Evolutionary conservation across 2,797 vertebrate genomes (phyloP).

Genomic region (Morelia viridis): DNA sequence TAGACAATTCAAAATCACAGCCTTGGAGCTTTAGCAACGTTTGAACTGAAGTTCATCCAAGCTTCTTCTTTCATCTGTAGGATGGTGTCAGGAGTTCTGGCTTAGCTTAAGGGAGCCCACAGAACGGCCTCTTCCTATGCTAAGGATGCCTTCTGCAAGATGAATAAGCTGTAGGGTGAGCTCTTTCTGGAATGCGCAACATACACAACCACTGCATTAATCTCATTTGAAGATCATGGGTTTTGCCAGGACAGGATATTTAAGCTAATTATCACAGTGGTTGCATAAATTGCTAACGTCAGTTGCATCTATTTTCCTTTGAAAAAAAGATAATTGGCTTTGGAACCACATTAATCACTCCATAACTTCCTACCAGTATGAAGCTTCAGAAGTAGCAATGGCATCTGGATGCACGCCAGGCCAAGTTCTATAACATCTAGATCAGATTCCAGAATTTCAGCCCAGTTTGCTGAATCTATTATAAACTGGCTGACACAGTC

Average conservation of each 20-base stretch:
- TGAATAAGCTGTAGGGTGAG: background rate
- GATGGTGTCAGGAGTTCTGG: too few relatives aligned
- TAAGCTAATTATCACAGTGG: background rate
- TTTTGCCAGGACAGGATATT: background rate
- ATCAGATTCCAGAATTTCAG: background rate
- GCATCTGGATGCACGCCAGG: background rate
- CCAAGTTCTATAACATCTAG: background rate
- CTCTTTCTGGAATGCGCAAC: background rate
- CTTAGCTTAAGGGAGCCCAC: background rate
- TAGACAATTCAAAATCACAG: background rate
- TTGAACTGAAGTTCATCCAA: too few relatives aligned
- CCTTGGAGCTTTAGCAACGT: background rate
- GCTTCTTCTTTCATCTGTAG: background rate
- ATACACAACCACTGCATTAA: background rate
- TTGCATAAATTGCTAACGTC: background rate
- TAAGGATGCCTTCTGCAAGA: background rate
- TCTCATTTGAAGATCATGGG: background rate
- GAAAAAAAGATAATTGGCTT: background rate
- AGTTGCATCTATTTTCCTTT: background rate
- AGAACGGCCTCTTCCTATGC: background rate
- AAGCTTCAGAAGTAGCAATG: background rate
- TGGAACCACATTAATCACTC: background rate
- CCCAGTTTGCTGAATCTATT: background rate
- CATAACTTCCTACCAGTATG: background rate
- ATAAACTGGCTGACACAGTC: background rate